A percentile compares a stretch with the other conserved stretches of the same genome.
Evolutionary conservation across 2,797 vertebrate species (phyloP).

Genomic region (Enteromius paludinosus): DNA sequence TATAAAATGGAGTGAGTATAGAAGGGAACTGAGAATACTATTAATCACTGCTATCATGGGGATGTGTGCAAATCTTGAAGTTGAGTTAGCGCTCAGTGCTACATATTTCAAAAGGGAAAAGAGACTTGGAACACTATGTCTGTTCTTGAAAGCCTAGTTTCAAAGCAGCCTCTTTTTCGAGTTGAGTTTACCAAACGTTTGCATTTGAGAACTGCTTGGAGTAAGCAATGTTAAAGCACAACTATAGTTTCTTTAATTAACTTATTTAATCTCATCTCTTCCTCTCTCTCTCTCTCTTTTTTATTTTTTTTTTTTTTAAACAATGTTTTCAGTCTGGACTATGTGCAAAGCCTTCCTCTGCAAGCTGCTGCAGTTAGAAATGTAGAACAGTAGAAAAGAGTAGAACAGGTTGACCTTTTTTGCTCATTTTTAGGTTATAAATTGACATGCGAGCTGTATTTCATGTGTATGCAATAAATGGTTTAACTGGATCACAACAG

Average conservation of each 20-base stretch:
- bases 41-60: slow-evolving; percentile 68
- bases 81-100: slow-evolving; percentile 66
- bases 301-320: slow-evolving; percentile 50
- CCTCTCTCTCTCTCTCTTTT: slow-evolving; percentile 55
- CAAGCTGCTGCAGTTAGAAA: slow-evolving; percentile 84
- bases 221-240: slow-evolving; percentile 84
- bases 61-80: slow-evolving; percentile 73
- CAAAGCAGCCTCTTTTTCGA: slow-evolving; percentile 18
- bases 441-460: slow-evolving; percentile 80
- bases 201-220: slow-evolving; percentile 43
- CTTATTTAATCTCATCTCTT: slow-evolving; percentile 61
- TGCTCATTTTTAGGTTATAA: slow-evolving; percentile 62
- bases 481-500: slow-evolving; percentile 86
- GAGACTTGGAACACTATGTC: slow-evolving; percentile 60
- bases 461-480: slow-evolving; percentile 98
- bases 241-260: slow-evolving; percentile 59
- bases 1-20: slow-evolving; percentile 58
- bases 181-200: slow-evolving; percentile 34
- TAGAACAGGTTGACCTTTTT: slow-evolving; percentile 10
- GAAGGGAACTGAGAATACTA: slow-evolving; percentile 48
- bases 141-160: slow-evolving; percentile 52
- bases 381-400: slow-evolving; percentile 61
- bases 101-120: slow-evolving; percentile 66
- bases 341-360: slow-evolving; percentile 75
- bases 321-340: slow-evolving; percentile 58